Conservation (phyloP, 2,888 invertebrate species). For the Caradrina clavipalpis region DNA sequence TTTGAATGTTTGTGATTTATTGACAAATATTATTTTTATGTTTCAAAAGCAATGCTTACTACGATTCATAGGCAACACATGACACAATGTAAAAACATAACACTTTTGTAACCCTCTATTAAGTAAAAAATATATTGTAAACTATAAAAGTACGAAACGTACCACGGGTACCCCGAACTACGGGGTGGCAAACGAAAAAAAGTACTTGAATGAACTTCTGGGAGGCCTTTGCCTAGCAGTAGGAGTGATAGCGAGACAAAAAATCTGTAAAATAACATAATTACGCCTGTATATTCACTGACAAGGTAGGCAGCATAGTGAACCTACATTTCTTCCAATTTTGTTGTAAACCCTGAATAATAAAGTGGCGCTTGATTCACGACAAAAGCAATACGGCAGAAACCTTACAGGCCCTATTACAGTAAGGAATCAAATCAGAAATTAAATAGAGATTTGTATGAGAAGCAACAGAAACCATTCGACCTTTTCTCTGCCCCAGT, state of each 20-base stretch:
- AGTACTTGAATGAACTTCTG: no score
- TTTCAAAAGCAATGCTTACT: constrained; percentile 2
- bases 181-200: no score
- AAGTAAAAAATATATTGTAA: neutral
- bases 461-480: constrained; percentile 27
- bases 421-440: constrained; percentile 32
- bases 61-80: constrained; percentile 4
- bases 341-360: constrained; percentile 1
- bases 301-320: neutral
- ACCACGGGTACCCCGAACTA: no score
- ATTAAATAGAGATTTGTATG: constrained; percentile 43
- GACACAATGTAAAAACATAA: constrained; percentile 1
- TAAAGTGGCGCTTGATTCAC: neutral
- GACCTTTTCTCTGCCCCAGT: constrained; percentile 46
- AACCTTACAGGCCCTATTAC: neutral
- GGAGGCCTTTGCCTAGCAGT: no score
- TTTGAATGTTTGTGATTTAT: constrained; percentile 35
- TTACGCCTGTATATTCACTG: no score
- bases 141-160: no score
- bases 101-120: neutral
- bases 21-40: constrained; percentile 12
- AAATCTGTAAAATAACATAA: neutral
- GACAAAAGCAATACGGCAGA: constrained; percentile 5
- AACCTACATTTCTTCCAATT: neutral
- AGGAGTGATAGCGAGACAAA: no score